Base-by-base conservation (phyloP, 2,888 invertebrate genomes). In the Patella ulyssiponensis region DNA sequence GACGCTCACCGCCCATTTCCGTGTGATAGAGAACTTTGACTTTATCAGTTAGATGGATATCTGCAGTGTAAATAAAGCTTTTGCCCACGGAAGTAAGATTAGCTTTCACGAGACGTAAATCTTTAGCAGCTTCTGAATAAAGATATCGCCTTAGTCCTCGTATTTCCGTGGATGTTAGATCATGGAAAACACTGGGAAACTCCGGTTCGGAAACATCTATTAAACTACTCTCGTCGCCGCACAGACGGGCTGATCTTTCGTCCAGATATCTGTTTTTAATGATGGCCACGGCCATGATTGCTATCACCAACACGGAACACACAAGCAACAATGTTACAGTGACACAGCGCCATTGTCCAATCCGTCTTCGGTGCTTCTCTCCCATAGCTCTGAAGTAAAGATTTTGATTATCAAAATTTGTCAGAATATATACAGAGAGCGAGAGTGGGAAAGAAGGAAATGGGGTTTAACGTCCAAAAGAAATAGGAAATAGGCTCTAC, bases 1-100 rank as follows among this genome's bases (percentile, higher is more conserved):
- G 87, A 69, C 83, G 76, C 1, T 56, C 12, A 17, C 76, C 78
- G 0, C 76, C 77, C 2, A 74, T 64, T 71, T 84, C 84, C 33
- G 86, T 77, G 77, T 79, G 80, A 3, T 70, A 33, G 3, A 86
- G 70, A 15, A 85, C 82, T 3, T 82, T 77, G 0, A 27, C 9
- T 74, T 88, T 88, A 1, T 76, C 58, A 9, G 86, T 86, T 17
- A 84, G 64, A 73, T 81, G 74, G 15, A 88, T 53, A 17, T 86
- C 86, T 15, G 84, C 80, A 69, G 77, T 79, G 73, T 83, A 84
- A n/a, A 86, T 75, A 71, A 79, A 81, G 23, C 81, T 82, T 14
- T 76, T 70, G 52, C 76, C 71, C n/a, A 82, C 54, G n/a, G 12
- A 33, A 0, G 76, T 73, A 4, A 73, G 23, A 1, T 74, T 77